Conservation (phyloP, 37 sponge, comb jelly and placozoan genomes). For the Geodia barretti region DNA sequence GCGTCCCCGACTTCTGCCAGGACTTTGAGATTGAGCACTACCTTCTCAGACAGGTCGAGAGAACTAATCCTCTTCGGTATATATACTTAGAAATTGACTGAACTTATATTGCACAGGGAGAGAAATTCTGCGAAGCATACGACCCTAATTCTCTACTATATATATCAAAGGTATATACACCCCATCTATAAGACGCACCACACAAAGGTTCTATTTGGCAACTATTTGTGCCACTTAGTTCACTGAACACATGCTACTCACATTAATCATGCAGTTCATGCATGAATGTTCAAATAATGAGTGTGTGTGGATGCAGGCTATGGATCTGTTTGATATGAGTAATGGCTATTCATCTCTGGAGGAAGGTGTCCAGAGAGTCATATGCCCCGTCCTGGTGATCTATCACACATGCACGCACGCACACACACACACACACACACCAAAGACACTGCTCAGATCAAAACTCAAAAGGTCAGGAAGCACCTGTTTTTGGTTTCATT, state of each 20-base stretch:
- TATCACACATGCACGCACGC: too few species aligned
- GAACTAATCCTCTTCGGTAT: not conserved
- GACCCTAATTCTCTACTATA: slow-evolving; percentile 60
- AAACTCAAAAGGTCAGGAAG: too few species aligned
- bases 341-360: slow-evolving; percentile 44
- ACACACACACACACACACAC: too few species aligned
- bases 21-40: slow-evolving; percentile 80
- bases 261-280: not conserved
- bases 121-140: slow-evolving; percentile 67
- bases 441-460: too few species aligned
- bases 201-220: too few species aligned
- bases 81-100: not conserved
- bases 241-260: not conserved
- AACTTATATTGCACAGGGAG: slow-evolving; percentile 24
- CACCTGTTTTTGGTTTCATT: too few species aligned
- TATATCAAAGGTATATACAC: not conserved
- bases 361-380: slow-evolving; percentile 51
- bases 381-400: slow-evolving; percentile 71
- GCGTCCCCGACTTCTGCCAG: slow-evolving; percentile 72
- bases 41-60: slow-evolving; percentile 55
- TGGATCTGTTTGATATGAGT: slow-evolving; percentile 81
- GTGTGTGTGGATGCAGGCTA: slow-evolving; percentile 41
- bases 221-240: too few species aligned
- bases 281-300: not conserved
- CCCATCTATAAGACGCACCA: too few species aligned